Base-by-base conservation (phyloP, 2,113 vertebrate species). In the Entelurus aequoreus region DNA sequence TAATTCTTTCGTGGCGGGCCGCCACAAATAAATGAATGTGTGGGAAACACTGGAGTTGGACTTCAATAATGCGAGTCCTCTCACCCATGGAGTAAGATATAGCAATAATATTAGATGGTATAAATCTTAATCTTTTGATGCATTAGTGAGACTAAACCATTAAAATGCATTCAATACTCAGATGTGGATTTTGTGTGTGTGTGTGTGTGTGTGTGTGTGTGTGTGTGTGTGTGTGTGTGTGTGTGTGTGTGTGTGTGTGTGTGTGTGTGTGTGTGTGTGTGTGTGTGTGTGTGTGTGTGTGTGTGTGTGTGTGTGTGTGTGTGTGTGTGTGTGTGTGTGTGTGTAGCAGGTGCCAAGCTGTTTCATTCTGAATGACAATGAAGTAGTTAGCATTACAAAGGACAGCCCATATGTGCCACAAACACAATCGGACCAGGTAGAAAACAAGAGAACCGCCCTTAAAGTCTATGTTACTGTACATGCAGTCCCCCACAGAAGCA, bases 331-430 rank as follows among this genome's bases (percentile, higher is more conserved):
- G 8, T 50, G 48, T 15, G 48, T 19, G 49, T 10, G n/a, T 53
- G 51, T 4, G 51, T 21, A 48, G 48, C 78, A 84, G 82, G 72
- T 81, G 77, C 62, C 60, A 50, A 47, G 61, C 42, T 65, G 50
- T 68, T 78, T 69, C 55, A 75, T 60, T 50, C 50, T 50, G 60
- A 63, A 53, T 60, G 65, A 79, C 82, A 84, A 83, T 75, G 65
- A 81, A 62, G 69, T 58, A 62, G 86, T 88, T 86, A 84, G 72
- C 84, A 90, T 88, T 62, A 82, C 68, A 88, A 88, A 80, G 63
- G 76, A 71, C 16, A n/a, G 4, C 16, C 64, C 60, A 64, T 77
- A 67, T 76, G 66, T 35, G 48, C 59, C 35, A 70, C 52, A 52
- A 48, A 60, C 65, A 61, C 56, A 56, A 52, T 64, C 28, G 58